Evolutionary conservation across 2,888 invertebrate species (phyloP).

Genomic region (Crematogaster levior): DNA sequence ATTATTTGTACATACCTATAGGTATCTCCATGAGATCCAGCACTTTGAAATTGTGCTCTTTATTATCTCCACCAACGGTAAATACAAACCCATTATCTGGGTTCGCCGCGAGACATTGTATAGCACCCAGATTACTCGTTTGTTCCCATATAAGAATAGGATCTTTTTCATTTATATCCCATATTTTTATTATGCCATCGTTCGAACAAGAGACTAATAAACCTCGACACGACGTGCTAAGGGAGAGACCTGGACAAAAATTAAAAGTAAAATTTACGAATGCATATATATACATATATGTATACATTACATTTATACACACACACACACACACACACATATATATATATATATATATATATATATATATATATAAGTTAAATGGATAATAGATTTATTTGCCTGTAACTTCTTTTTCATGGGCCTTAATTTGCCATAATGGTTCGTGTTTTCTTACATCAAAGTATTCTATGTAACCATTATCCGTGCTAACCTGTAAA

Average conservation of each 20-base stretch:
- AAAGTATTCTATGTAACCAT: slow-evolving; percentile 87
- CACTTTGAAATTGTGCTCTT: slow-evolving; percentile 91
- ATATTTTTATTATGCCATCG: slow-evolving; percentile 94
- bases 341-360: too few species aligned
- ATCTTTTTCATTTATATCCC: slow-evolving; percentile 88
- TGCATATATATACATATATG: too few species aligned
- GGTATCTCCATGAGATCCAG: slow-evolving; percentile 88
- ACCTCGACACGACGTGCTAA: slow-evolving; percentile 91
- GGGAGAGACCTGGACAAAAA: slow-evolving; percentile 88
- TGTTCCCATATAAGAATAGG: slow-evolving; percentile 79
- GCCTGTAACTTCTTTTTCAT: slow-evolving; percentile 95
- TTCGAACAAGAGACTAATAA: slow-evolving; percentile 92
- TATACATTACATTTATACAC: too few species aligned
- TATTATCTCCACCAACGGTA: slow-evolving; percentile 94
- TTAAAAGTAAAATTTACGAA: neutral
- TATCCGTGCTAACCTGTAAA: slow-evolving; percentile 86
- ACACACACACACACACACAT: too few species aligned
- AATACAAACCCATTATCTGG: slow-evolving; percentile 94
- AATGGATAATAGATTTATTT: slow-evolving; percentile 9
- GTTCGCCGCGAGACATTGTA: slow-evolving; percentile 91
- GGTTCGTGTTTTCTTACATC: slow-evolving; percentile 87
- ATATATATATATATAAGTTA: neutral
- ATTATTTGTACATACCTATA: slow-evolving; percentile 85
- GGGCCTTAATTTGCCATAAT: slow-evolving; percentile 91
- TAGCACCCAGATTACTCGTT: slow-evolving; percentile 88